Conservation (phyloP, 2,113 vertebrate genomes). For the Rissa tridactyla region DNA sequence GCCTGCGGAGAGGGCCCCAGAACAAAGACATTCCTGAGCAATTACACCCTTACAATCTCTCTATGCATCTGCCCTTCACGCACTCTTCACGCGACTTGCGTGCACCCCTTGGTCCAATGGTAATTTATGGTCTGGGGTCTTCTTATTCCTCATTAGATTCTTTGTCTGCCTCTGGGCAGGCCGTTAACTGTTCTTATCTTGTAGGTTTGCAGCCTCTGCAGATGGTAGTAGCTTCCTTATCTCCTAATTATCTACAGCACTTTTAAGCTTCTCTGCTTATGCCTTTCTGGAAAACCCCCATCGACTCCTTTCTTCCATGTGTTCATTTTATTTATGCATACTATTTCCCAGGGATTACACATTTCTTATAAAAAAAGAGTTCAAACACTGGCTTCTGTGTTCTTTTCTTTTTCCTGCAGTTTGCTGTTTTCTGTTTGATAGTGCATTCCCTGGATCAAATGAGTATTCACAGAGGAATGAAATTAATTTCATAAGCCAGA, state of each 20-base stretch:
- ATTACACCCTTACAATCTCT: not conserved
- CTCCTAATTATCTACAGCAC: too few species aligned
- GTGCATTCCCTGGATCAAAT: not conserved
- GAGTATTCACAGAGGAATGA: not conserved
- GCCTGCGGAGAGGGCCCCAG: too few species aligned
- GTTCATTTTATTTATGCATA: not conserved
- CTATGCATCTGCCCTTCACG: not conserved
- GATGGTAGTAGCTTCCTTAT: not conserved
- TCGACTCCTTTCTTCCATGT: not conserved
- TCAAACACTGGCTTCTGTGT: not conserved
- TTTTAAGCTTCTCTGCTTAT: not conserved
- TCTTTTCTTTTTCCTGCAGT: not conserved
- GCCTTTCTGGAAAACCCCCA: not conserved
- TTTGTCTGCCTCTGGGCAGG: too few species aligned
- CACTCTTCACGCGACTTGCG: not conserved
- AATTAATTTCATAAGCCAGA: not conserved
- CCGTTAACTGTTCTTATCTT: not conserved
- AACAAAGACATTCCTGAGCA: not conserved
- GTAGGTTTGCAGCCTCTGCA: too few species aligned
- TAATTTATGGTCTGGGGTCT: not conserved
- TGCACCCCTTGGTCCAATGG: not conserved
- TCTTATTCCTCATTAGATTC: not conserved
- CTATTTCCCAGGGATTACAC: not conserved
- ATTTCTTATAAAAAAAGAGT: not conserved
- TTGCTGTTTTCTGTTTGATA: not conserved